These are phyloP conservation scores for Dendrocincla tyrannina DNA, from an alignment of 2,797 vertebrate species.

Conservation along the genomic window DNA sequence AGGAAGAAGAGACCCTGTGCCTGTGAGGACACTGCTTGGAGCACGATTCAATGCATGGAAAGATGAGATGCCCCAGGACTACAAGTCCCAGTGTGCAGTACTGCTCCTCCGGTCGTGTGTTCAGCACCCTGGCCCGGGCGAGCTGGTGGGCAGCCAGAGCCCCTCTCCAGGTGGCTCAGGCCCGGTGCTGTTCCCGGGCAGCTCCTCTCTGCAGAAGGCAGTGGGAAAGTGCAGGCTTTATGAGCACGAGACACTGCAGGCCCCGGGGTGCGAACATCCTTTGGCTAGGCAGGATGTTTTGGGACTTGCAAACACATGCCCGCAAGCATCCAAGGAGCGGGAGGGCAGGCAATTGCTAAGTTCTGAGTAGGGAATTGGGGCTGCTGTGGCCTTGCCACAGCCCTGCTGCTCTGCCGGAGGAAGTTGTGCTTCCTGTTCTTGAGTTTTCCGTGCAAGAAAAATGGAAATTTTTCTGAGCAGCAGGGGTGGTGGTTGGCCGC, in stretches of 20 bases:
- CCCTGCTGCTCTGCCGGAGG: background rate
- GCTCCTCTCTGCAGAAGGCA: background rate
- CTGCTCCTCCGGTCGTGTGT: background rate
- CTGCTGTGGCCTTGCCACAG: no score
- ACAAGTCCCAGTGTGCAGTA: background rate
- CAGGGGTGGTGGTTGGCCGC: background rate
- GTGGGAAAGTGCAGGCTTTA: background rate
- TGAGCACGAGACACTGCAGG: rapidly evolving
- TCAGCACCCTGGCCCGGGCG: background rate
- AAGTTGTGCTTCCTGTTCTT: background rate
- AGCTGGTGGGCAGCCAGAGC: background rate
- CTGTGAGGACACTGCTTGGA: background rate
- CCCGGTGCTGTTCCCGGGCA: rapidly evolving
- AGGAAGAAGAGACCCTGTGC: no score
- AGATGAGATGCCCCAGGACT: background rate
- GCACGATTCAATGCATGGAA: rapidly evolving
- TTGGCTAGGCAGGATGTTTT: background rate
- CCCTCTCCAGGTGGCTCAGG: rapidly evolving
- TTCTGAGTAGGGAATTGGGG: background rate
- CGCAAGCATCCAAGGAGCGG: rapidly evolving
- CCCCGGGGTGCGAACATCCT: rapidly evolving
- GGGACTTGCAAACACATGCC: background rate
- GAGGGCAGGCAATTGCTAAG: background rate
- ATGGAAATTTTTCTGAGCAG: background rate
- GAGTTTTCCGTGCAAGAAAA: background rate